These are phyloP conservation scores for Cottus gobio DNA, from an alignment of 2,113 vertebrate species.

Conservation along the genomic window DNA sequence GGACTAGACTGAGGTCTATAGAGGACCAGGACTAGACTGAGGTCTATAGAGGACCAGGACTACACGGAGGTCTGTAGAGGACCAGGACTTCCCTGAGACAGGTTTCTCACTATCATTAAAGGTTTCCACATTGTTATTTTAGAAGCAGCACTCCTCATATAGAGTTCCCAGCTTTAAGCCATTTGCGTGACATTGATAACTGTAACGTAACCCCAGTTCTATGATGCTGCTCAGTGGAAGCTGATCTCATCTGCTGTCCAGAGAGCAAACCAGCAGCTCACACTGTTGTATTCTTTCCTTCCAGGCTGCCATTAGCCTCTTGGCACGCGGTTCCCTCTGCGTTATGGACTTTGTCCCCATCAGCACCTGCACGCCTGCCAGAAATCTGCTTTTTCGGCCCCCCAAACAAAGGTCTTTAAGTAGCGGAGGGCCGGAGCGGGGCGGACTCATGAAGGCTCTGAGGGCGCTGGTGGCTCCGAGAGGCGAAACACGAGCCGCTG, in stretches of 20 bases:
- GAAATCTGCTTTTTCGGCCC: constrained; percentile 45
- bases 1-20: too few species aligned
- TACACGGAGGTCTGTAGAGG: too few species aligned
- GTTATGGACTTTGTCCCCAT: constrained; percentile 77
- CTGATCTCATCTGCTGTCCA: neutral
- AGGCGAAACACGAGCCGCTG: constrained; percentile 73
- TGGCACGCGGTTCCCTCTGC: constrained; percentile 58
- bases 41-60: too few species aligned
- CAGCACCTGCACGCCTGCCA: constrained; percentile 79
- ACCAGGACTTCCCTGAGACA: too few species aligned
- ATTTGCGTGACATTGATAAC: neutral
- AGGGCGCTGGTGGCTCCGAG: constrained; percentile 63
- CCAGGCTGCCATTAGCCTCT: constrained; percentile 64
- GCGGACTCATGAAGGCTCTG: constrained; percentile 69
- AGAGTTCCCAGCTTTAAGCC: too few species aligned
- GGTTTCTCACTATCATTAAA: too few species aligned
- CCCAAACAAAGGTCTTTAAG: constrained; percentile 68
- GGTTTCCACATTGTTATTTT: too few species aligned
- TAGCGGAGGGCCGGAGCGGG: constrained; percentile 41
- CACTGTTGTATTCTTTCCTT: neutral
- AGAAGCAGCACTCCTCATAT: too few species aligned
- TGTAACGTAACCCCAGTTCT: neutral
- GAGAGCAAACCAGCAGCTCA: constrained; percentile 7
- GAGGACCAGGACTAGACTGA: too few species aligned
- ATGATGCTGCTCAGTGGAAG: neutral